phyloP scores from a whole-genome alignment of 2,797 vertebrate genomes.

The Kryptopterus vitreolus region DNA sequence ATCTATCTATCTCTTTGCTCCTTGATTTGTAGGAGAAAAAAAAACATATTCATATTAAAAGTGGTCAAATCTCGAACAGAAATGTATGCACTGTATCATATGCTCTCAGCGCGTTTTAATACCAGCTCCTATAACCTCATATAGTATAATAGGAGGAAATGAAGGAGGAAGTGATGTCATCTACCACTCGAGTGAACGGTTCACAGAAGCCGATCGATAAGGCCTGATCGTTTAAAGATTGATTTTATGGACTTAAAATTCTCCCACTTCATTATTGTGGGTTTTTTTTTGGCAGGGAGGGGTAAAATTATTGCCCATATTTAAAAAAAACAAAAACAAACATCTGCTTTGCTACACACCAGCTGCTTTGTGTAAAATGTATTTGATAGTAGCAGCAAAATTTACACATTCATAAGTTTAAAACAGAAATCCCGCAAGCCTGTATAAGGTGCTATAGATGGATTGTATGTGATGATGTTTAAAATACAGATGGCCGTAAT shows the following conservation, averaged over 20 bases:
- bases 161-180: conserved; percentile 6
- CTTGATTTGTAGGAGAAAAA: not conserved
- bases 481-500: not conserved
- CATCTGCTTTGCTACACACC: too few relatives aligned
- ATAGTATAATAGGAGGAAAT: not conserved
- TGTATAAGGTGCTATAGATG: not conserved
- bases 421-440: not conserved
- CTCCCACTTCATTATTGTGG: not conserved
- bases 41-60: not conserved
- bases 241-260: not conserved
- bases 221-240: not conserved
- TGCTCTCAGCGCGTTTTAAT: not conserved
- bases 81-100: not conserved
- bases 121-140: not conserved
- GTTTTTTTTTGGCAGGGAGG: too few relatives aligned
- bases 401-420: not conserved
- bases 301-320: too few relatives aligned
- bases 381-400: not conserved
- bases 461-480: not conserved
- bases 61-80: not conserved
- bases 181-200: not conserved
- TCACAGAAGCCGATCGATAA: not conserved
- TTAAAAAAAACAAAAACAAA: too few relatives aligned
- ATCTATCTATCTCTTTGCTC: not conserved
- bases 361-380: too few relatives aligned